Evolutionary conservation across 2,113 vertebrate genomes (phyloP).

Genomic region (Marcusenius ussheri): DNA sequence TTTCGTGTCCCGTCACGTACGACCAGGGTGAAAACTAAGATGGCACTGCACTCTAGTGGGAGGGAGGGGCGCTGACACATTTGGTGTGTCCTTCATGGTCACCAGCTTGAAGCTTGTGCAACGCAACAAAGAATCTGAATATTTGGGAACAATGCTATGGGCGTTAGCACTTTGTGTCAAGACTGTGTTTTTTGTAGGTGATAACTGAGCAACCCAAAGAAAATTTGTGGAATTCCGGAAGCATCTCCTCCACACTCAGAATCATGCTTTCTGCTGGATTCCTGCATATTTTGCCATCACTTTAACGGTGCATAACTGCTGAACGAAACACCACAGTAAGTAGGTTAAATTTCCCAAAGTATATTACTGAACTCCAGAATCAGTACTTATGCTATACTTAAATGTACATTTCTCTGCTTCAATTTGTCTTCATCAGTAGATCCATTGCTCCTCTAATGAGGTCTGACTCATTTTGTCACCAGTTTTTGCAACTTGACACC

Average conservation of each 20-base stretch:
- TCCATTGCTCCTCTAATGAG: not conserved
- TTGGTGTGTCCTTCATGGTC: not conserved
- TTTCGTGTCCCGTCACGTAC: not conserved
- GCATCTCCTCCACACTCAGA: not conserved
- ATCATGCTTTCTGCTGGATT: not conserved
- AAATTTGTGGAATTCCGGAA: not conserved
- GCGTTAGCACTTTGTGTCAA: not conserved
- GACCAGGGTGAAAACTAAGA: not conserved
- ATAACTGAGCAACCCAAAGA: not conserved
- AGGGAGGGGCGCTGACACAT: not conserved
- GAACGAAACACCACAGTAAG: not conserved
- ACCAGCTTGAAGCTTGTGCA: not conserved
- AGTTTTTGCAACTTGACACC: not conserved
- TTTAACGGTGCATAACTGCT: not conserved
- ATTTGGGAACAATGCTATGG: not conserved
- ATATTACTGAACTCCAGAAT: not conserved
- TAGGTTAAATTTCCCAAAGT: not conserved
- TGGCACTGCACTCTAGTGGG: not conserved
- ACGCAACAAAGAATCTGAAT: not conserved
- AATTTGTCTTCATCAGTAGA: not conserved
- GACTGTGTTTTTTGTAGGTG: not conserved
- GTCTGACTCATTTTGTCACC: conserved; percentile 1
- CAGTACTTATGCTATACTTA: not conserved
- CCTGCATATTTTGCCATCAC: not conserved
- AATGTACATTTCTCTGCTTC: not conserved